A percentile compares a stretch with the other conserved stretches of the same genome.
These are phyloP conservation scores for Lineus longissimus DNA, from an alignment of 1,140 invertebrate species.

Conservation along the genomic window DNA sequence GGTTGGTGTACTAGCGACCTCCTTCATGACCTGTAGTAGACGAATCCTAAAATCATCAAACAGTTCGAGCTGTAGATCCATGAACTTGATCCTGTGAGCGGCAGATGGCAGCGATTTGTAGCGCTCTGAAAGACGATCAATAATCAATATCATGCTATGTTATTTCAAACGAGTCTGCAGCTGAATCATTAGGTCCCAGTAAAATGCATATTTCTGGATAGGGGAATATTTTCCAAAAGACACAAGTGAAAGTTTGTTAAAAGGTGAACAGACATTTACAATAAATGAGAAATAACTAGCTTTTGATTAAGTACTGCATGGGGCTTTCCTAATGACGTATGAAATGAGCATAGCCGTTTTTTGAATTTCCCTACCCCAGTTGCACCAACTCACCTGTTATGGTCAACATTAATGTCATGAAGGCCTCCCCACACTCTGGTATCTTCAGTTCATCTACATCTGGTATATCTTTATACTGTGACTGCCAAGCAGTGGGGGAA, in stretches of 20 bases:
- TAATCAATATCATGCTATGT: not conserved
- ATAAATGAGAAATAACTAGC: too few relatives aligned
- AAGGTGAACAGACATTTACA: too few relatives aligned
- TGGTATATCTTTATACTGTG: slow-evolving; percentile 70
- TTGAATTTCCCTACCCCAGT: too few relatives aligned
- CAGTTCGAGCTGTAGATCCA: slow-evolving; percentile 81
- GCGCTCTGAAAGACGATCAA: slow-evolving; percentile 61
- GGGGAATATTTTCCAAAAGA: not conserved
- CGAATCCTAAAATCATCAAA: slow-evolving; percentile 84
- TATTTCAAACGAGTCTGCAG: slow-evolving; percentile 3
- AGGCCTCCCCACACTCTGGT: slow-evolving; percentile 54
- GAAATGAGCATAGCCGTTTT: too few relatives aligned
- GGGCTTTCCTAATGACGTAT: too few relatives aligned
- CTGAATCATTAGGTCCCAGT: not conserved
- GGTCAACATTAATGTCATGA: slow-evolving; percentile 74
- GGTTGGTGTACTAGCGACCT: slow-evolving; percentile 60
- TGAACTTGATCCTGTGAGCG: slow-evolving; percentile 80
- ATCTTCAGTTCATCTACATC: slow-evolving; percentile 59
- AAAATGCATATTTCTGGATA: not conserved
- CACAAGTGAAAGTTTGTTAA: too few relatives aligned
- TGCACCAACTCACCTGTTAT: slow-evolving; percentile 61
- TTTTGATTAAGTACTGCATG: too few relatives aligned
- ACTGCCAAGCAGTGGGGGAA: slow-evolving; percentile 64
- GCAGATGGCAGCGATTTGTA: slow-evolving; percentile 79
- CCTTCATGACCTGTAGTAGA: slow-evolving; percentile 69